These are phyloP conservation scores for Sycophila sp. DNA, from an alignment of 1,140 invertebrate genomes.

Conservation along the genomic window DNA sequence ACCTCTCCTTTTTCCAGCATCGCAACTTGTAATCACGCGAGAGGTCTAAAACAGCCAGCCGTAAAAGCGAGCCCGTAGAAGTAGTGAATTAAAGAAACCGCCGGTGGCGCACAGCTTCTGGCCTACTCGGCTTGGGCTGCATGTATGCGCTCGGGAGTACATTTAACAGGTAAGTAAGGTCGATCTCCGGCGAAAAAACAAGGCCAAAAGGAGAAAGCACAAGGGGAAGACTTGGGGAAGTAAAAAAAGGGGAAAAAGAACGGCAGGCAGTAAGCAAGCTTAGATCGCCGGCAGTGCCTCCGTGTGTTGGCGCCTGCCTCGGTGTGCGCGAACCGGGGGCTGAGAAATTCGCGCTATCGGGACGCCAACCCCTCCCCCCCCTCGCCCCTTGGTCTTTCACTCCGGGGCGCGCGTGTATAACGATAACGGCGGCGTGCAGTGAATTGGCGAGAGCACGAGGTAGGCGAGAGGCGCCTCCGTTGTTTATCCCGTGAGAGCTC, in stretches of 20 bases:
- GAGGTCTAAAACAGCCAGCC: slow-evolving; percentile 8
- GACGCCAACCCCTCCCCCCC: too few relatives aligned
- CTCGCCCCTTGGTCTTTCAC: too few relatives aligned
- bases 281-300: too few relatives aligned
- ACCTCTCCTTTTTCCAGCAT: background rate
- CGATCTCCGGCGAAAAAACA: slow-evolving; percentile 9
- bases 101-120: background rate
- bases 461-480: slow-evolving; percentile 34
- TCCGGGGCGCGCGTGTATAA: background rate
- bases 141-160: slow-evolving; percentile 3
- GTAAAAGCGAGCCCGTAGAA: slow-evolving; percentile 9
- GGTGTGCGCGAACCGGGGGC: background rate
- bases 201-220: background rate
- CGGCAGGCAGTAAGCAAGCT: background rate
- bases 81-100: slow-evolving; percentile 25
- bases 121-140: background rate
- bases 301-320: too few relatives aligned
- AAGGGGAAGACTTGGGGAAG: background rate
- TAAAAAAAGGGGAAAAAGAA: background rate
- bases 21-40: slow-evolving; percentile 13
- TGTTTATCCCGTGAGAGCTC: slow-evolving; percentile 63
- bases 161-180: slow-evolving; percentile 33
- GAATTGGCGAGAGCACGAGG: slow-evolving; percentile 25
- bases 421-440: slow-evolving; percentile 30
- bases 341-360: background rate